These are phyloP conservation scores for Muscina levida DNA, from an alignment of 2,888 invertebrate genomes.

Conservation along the genomic window DNA sequence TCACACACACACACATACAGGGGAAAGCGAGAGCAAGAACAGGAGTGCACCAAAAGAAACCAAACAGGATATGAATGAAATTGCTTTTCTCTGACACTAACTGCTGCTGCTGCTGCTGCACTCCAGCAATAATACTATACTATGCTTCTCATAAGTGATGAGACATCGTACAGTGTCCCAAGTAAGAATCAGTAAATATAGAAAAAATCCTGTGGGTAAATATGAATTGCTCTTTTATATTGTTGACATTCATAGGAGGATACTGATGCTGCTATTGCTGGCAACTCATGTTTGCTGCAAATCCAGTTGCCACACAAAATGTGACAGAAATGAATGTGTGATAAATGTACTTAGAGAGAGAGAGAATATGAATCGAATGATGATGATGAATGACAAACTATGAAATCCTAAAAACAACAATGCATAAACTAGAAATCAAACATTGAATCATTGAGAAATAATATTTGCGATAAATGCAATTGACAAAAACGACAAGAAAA, in stretches of 20 bases:
- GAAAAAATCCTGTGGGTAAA: constrained; percentile 52
- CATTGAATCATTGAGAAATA: constrained; percentile 27
- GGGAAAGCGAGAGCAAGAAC: neutral
- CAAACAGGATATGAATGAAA: constrained; percentile 37
- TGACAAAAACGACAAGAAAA: neutral
- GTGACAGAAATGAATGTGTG: neutral
- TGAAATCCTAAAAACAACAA: neutral
- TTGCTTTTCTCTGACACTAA: constrained; percentile 43
- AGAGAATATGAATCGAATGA: neutral
- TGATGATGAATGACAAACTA: constrained; percentile 17
- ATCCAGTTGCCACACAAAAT: neutral
- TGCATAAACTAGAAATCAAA: constrained; percentile 16
- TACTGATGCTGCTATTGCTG: neutral
- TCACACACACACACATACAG: neutral
- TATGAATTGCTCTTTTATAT: constrained; percentile 52
- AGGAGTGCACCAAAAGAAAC: neutral
- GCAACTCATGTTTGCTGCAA: neutral
- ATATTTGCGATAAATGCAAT: constrained; percentile 28
- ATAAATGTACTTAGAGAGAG: neutral
- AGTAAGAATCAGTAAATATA: constrained; percentile 30
- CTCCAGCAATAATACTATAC: neutral
- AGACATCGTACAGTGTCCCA: neutral
- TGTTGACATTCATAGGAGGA: constrained; percentile 32
- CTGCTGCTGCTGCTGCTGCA: too few relatives aligned
- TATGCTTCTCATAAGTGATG: neutral